Evolutionary conservation across 2,797 vertebrate species (phyloP).

Genomic region (Chromis chromis): DNA sequence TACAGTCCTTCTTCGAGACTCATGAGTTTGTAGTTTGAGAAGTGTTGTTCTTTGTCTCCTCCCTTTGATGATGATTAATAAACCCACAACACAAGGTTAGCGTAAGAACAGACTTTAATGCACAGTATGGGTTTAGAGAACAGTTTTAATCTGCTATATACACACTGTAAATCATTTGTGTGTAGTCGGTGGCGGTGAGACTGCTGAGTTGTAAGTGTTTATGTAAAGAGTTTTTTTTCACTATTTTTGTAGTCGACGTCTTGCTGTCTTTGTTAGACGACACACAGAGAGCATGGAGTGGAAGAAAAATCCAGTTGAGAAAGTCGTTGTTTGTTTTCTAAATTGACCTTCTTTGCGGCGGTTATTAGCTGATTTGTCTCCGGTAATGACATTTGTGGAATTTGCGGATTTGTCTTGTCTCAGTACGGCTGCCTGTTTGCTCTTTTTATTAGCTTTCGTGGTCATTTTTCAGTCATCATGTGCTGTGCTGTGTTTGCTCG

Average conservation of each 20-base stretch:
- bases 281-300: conserved; percentile 34
- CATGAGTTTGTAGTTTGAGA: neutral
- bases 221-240: conserved; percentile 26
- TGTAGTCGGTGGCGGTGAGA: conserved; percentile 18
- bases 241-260: conserved; percentile 50
- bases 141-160: conserved; percentile 36
- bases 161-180: conserved; percentile 40
- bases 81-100: conserved; percentile 25
- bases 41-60: conserved; percentile 29
- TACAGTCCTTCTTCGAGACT: conserved; percentile 23
- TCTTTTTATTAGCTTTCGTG: conserved; percentile 38
- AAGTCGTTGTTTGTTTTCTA: conserved; percentile 63
- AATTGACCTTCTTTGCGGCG: conserved; percentile 30
- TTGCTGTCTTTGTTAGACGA: conserved; percentile 45
- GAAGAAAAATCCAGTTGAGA: conserved; percentile 44
- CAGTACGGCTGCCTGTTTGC: conserved; percentile 13
- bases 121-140: conserved; percentile 15
- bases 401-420: conserved; percentile 63
- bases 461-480: conserved; percentile 58
- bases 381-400: conserved; percentile 58
- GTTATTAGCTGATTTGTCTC: conserved; percentile 29
- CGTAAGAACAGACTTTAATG: conserved; percentile 10
- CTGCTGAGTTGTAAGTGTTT: conserved; percentile 58
- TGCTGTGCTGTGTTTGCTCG: conserved; percentile 13
- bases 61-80: conserved; percentile 49